Evolutionary conservation across 2,797 vertebrate genomes (phyloP).

Genomic region (Esox lucius): DNA sequence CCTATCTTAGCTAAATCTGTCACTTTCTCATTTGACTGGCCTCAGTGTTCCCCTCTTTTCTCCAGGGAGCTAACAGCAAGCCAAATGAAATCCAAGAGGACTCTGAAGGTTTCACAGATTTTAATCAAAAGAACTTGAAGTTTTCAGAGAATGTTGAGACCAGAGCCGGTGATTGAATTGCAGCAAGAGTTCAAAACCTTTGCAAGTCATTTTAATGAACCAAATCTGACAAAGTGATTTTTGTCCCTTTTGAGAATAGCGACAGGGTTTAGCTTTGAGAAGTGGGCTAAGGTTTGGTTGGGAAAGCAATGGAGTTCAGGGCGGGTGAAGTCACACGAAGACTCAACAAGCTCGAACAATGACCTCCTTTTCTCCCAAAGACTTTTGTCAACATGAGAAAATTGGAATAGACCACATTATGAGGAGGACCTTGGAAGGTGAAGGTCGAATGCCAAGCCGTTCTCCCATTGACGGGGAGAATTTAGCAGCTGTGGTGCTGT

Average conservation of each 20-base stretch:
- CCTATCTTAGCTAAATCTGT: slow-evolving; percentile 45
- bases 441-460: slow-evolving; percentile 51
- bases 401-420: slow-evolving; percentile 52
- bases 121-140: slow-evolving; percentile 47
- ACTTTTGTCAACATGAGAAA: slow-evolving; percentile 62
- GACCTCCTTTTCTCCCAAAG: slow-evolving; percentile 44
- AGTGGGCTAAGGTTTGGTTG: slow-evolving; percentile 13
- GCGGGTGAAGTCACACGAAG: slow-evolving; percentile 52
- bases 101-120: slow-evolving; percentile 42
- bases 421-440: slow-evolving; percentile 46
- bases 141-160: slow-evolving; percentile 24
- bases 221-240: slow-evolving; percentile 53
- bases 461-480: slow-evolving; percentile 50
- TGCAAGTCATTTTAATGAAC: slow-evolving; percentile 63
- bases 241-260: slow-evolving; percentile 53
- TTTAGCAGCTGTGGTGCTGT: slow-evolving; percentile 60
- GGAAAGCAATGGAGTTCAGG: slow-evolving; percentile 37
- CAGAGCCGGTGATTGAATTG: slow-evolving; percentile 34
- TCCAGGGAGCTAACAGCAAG: slow-evolving; percentile 25
- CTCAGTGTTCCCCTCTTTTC: slow-evolving; percentile 19
- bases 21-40: slow-evolving; percentile 38
- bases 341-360: slow-evolving; percentile 54
- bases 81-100: slow-evolving; percentile 47
- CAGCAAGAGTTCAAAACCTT: slow-evolving; percentile 49
- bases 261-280: slow-evolving; percentile 33